phyloP scores from a whole-genome alignment of 2,113 vertebrate genomes.

The Ia io region DNA sequence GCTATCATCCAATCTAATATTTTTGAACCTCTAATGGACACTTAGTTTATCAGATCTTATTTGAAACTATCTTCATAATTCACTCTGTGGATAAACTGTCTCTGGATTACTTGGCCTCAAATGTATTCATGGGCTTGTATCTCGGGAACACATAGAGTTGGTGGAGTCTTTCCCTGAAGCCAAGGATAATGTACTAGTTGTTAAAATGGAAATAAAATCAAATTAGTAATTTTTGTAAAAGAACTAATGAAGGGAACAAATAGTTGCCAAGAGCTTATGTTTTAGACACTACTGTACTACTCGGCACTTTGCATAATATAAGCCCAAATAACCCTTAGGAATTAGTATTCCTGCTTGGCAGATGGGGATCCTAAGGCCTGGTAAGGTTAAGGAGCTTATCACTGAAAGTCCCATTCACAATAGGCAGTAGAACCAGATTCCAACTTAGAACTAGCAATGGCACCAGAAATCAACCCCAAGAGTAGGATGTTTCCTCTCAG shows the following conservation, averaged over 20 bases:
- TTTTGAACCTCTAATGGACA: constrained; percentile 32
- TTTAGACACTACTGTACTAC: neutral
- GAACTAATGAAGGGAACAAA: neutral
- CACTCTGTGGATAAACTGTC: constrained; percentile 29
- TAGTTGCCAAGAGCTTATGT: neutral
- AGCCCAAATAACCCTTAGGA: neutral
- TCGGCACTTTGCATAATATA: neutral
- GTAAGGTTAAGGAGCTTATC: neutral
- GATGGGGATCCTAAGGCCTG: neutral
- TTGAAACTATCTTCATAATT: constrained; percentile 37
- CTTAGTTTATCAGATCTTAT: constrained; percentile 22
- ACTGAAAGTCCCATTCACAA: neutral
- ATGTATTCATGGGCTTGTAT: neutral
- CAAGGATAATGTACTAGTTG: neutral
- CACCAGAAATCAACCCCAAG: neutral
- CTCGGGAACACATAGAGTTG: neutral
- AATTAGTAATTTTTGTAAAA: neutral
- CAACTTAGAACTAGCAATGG: neutral
- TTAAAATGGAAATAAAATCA: constrained; percentile 43
- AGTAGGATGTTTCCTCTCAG: neutral
- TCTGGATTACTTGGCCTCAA: neutral
- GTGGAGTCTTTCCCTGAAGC: neutral
- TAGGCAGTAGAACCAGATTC: neutral
- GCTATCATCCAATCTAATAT: constrained; percentile 51
- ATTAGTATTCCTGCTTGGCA: neutral